A percentile compares a stretch with the other conserved stretches of the same genome.
These are phyloP conservation scores for Ceyx margarethae DNA, from an alignment of 2,113 vertebrate species.

Conservation along the genomic window DNA sequence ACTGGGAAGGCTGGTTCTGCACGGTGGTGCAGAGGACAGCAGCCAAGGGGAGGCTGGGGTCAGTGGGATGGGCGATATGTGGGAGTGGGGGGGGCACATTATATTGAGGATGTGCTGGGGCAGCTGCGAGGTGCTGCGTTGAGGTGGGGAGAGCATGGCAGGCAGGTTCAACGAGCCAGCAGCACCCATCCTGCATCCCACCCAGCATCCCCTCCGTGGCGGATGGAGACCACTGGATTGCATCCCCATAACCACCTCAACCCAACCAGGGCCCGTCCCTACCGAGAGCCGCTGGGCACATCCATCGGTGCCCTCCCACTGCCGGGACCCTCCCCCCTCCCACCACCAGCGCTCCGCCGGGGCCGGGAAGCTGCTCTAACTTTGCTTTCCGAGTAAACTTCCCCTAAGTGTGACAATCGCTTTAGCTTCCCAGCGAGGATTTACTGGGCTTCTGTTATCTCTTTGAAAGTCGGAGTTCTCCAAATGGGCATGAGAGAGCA, in stretches of 20 bases:
- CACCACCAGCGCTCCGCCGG: fast-evolving
- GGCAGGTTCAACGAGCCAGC: fast-evolving
- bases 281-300: fast-evolving
- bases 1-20: fast-evolving
- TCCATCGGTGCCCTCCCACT: neutral
- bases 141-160: fast-evolving
- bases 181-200: neutral
- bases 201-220: neutral
- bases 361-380: neutral
- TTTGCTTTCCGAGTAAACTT: constrained; percentile 56
- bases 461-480: constrained; percentile 43
- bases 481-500: constrained; percentile 45
- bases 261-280: fast-evolving
- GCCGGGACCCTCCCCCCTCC: neutral
- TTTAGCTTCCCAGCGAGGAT: constrained; percentile 63
- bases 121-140: fast-evolving
- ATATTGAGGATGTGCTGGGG: neutral
- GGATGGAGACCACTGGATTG: fast-evolving
- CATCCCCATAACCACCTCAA: neutral
- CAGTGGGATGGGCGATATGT: fast-evolving
- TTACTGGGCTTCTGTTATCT: constrained; percentile 53
- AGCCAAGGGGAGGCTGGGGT: fast-evolving
- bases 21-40: fast-evolving
- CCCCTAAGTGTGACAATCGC: constrained; percentile 57
- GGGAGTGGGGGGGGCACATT: fast-evolving